Base-by-base conservation (phyloP, 2,888 invertebrate genomes). In the Chrysina gloriosa region DNA sequence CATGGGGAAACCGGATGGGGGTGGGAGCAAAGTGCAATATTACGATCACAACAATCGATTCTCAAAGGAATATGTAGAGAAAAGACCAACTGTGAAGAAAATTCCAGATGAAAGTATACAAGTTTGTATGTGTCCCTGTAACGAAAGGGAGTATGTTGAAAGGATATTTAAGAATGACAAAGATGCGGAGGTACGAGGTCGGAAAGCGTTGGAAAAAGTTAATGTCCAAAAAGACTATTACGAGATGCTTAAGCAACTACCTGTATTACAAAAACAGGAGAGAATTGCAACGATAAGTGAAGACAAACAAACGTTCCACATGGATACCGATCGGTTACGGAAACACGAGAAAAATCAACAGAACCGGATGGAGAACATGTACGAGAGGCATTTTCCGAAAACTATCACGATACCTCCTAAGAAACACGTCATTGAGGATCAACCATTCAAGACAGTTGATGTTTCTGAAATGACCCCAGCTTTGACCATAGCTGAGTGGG, bases 41-140 rank as follows among this genome's bases (percentile, higher is more conserved):
- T 86, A 84, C 70, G 86, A 87, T 75, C 84, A 85, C 70, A 78
- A 80, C 25, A 86, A 85, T 71, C 83, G 84, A 71, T 85, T 82
- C 74, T 54, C 75, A 2, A 82, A 81, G 31, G 75, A 79, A n/a
- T 83, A 83, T 67, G 70, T 79, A 9, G 79, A 76, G 3, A 73
- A 79, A 1, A 72, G 69, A 2, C 73, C 81, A 1, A 69, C 73
- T 3, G 78, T 83, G 0, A 84, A 85, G 61, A 82, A 78, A 73
- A 76, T 79, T 5, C 77, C 78, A 16, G 75, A 75, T 2, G 77
- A 76, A 7, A 76, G 76, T 66, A 67, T 82, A 2, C 73, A 78
- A 68, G 75, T 79, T 3, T 65, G 67, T 47, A 72, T 77, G 21
- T 67, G 68, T 68, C 29, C 69, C 11, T 66, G 71, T n/a, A 77